phyloP scores from a whole-genome alignment of 1,140 invertebrate genomes.

The Dinoponera quadriceps region DNA sequence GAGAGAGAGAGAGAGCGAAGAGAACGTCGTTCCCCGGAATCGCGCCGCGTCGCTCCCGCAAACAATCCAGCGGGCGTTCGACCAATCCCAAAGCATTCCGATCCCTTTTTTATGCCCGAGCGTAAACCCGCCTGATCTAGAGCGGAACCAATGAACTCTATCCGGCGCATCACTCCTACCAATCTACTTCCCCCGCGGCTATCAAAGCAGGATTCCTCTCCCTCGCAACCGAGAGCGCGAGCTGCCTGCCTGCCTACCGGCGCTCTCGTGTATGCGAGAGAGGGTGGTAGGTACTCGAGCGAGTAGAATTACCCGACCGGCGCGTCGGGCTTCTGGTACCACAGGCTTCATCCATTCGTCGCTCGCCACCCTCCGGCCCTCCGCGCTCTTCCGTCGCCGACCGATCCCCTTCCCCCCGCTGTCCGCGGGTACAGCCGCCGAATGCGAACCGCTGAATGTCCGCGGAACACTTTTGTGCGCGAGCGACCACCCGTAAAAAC shows the following conservation, averaged over 20 bases:
- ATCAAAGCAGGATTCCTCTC: constrained; percentile 79
- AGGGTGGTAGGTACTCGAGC: constrained; percentile 80
- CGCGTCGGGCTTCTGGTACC: constrained; percentile 77
- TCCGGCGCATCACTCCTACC: constrained; percentile 79
- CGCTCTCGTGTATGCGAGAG: constrained; percentile 65
- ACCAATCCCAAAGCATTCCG: constrained; percentile 74
- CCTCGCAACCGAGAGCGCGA: constrained; percentile 56
- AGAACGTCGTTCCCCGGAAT: constrained; percentile 11
- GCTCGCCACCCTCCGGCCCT: constrained; percentile 68
- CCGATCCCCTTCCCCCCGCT: not conserved
- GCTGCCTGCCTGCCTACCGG: constrained; percentile 43
- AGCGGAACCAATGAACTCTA: constrained; percentile 80
- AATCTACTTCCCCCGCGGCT: constrained; percentile 82
- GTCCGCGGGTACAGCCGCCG: constrained; percentile 14
- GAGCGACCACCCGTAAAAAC: constrained; percentile 45
- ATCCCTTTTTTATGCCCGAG: constrained; percentile 77
- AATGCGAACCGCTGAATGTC: constrained; percentile 38
- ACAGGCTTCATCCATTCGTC: constrained; percentile 79
- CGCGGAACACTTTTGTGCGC: constrained; percentile 39
- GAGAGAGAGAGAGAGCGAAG: too few relatives aligned
- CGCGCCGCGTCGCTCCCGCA: constrained; percentile 49
- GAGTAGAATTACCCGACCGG: constrained; percentile 81
- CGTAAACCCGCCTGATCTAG: constrained; percentile 77
- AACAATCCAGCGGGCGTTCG: constrained; percentile 74
- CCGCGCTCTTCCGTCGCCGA: constrained; percentile 41